Evolutionary conservation across 2,113 vertebrate species (phyloP).

Genomic region (Pleuronectes platessa): DNA sequence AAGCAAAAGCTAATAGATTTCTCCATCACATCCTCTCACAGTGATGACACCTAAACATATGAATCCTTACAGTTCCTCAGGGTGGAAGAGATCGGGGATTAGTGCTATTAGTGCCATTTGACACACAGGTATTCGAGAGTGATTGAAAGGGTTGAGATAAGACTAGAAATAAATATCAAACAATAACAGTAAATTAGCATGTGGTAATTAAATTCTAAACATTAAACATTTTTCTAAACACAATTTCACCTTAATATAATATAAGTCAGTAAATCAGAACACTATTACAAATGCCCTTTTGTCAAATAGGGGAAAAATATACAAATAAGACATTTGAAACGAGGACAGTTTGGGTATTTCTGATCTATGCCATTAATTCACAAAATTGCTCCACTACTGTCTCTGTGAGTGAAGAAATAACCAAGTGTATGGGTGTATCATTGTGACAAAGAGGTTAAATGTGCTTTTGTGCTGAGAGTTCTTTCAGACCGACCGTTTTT

Average conservation of each 20-base stretch:
- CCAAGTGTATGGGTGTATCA: neutral
- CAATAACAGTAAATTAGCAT: neutral
- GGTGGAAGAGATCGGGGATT: neutral
- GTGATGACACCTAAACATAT: neutral
- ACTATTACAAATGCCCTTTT: constrained; percentile 29
- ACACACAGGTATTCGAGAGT: neutral
- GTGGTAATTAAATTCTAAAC: neutral
- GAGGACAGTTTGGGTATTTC: constrained; percentile 11
- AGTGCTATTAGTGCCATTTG: neutral
- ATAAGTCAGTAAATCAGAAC: constrained; percentile 20
- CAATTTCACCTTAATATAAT: neutral
- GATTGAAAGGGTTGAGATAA: neutral
- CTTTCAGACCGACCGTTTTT: constrained; percentile 21
- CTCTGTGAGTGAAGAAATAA: constrained; percentile 21
- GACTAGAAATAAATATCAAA: neutral
- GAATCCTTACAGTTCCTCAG: too few species aligned
- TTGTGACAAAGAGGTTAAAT: constrained; percentile 19
- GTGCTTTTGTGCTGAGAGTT: neutral
- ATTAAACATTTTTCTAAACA: neutral
- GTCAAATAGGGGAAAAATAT: constrained; percentile 20
- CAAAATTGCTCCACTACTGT: constrained; percentile 44
- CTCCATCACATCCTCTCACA: neutral
- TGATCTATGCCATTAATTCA: constrained; percentile 13
- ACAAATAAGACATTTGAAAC: constrained; percentile 23
- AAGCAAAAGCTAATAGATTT: neutral